These are phyloP conservation scores for Trichacis sp. DNA, from an alignment of 2,888 invertebrate genomes.

Conservation along the genomic window DNA sequence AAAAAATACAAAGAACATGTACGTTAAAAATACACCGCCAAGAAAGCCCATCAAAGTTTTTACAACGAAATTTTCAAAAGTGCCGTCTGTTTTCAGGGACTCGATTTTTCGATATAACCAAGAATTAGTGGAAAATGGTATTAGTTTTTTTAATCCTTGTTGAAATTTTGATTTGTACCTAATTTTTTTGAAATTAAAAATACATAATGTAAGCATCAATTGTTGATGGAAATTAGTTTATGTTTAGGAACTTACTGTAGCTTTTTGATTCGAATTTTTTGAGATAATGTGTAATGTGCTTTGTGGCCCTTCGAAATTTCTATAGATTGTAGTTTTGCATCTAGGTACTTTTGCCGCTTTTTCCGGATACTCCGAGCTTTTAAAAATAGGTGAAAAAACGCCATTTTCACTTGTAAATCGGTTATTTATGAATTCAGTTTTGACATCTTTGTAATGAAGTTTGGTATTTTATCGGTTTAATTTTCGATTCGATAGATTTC, in stretches of 20 bases:
- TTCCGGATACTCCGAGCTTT: conserved; percentile 72
- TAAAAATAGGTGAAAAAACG: conserved; percentile 72
- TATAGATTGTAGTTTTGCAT: conserved; percentile 74
- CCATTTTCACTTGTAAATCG: conserved; percentile 64
- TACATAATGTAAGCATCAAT: not conserved
- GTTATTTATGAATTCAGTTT: too few relatives aligned
- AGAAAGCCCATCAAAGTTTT: conserved; percentile 78
- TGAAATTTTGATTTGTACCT: conserved; percentile 68
- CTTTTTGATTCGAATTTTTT: conserved; percentile 69
- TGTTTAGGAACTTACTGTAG: conserved; percentile 47
- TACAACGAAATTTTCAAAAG: conserved; percentile 74
- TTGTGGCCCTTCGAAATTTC: conserved; percentile 68
- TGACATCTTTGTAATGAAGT: too few relatives aligned
- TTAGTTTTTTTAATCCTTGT: conserved; percentile 59
- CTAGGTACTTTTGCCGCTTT: conserved; percentile 70
- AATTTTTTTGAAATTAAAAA: too few relatives aligned
- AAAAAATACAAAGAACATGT: conserved; percentile 77
- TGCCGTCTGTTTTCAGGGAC: conserved; percentile 71
- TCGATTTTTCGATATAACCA: conserved; percentile 62
- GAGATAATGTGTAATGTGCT: conserved; percentile 68
- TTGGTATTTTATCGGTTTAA: too few relatives aligned
- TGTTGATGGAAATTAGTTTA: not conserved
- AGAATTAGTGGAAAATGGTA: conserved; percentile 56
- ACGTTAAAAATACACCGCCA: conserved; percentile 76
- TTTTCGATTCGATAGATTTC: too few relatives aligned